phyloP scores from a whole-genome alignment of 2,797 vertebrate species.

The Oreochromis mossambicus region DNA sequence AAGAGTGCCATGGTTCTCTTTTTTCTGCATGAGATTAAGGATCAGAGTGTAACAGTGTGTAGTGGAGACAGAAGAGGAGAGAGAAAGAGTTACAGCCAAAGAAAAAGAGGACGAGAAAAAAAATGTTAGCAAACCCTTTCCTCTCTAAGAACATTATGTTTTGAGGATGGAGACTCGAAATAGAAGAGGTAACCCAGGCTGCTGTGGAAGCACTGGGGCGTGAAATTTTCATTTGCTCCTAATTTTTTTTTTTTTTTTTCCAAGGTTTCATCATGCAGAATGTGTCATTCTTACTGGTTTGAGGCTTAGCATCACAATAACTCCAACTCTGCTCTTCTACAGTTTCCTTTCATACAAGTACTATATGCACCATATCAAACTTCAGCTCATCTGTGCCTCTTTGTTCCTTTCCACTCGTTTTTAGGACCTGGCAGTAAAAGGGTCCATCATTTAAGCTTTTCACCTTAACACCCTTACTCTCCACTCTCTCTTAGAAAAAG shows the following conservation, averaged over 20 bases:
- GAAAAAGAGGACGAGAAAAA: background rate
- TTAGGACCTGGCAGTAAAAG: background rate
- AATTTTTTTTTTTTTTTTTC: constrained; percentile 1
- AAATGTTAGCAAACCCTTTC: constrained; percentile 17
- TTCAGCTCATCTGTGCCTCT: background rate
- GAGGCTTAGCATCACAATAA: constrained; percentile 2
- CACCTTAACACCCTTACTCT: background rate
- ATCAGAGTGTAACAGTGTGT: background rate
- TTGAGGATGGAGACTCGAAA: constrained; percentile 10
- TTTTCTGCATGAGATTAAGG: background rate
- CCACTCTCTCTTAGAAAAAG: background rate
- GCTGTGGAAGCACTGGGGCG: constrained; percentile 25
- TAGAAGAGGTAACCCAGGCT: constrained; percentile 13
- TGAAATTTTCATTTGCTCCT: constrained; percentile 56
- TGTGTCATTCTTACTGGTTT: constrained; percentile 17
- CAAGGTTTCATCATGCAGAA: constrained; percentile 32
- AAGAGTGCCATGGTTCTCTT: background rate
- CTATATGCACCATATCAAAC: background rate
- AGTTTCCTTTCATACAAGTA: background rate
- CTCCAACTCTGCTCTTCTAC: background rate
- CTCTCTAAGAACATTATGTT: constrained; percentile 36
- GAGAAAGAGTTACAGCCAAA: background rate
- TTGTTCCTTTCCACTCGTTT: background rate
- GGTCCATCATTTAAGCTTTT: background rate
- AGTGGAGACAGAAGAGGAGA: background rate